These are phyloP conservation scores for Brachionus manjavacas DNA, from an alignment of 1,140 invertebrate species.

Conservation along the genomic window DNA sequence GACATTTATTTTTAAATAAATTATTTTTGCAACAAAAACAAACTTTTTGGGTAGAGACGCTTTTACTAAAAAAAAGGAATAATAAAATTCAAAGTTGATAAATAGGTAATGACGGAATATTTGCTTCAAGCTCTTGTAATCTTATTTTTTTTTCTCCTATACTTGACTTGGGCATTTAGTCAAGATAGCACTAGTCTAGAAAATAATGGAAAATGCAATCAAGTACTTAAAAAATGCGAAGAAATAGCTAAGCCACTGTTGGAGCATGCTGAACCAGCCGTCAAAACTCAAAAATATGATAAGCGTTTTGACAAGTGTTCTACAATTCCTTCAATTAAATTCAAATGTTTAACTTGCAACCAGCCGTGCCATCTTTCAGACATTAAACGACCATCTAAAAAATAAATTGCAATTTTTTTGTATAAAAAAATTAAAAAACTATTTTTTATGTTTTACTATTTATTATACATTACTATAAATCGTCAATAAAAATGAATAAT, in stretches of 20 bases:
- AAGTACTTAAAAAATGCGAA: not conserved
- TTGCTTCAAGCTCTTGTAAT: not conserved
- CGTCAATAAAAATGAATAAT: not conserved
- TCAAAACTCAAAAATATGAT: not conserved
- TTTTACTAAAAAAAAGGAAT: not conserved
- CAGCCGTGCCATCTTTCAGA: not conserved
- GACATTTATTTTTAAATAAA: not conserved
- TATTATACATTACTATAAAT: not conserved
- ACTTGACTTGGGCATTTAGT: not conserved
- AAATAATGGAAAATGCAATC: not conserved
- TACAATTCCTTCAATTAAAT: not conserved
- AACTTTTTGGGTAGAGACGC: not conserved
- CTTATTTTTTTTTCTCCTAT: not conserved
- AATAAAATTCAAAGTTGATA: not conserved
- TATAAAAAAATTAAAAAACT: not conserved
- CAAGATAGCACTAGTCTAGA: not conserved
- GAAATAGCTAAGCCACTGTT: not conserved
- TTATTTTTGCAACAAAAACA: not conserved
- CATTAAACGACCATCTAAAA: not conserved
- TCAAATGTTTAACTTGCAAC: slow-evolving; percentile 15
- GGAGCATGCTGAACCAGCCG: not conserved
- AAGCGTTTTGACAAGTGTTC: not conserved
- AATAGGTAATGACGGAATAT: not conserved
- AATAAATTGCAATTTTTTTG: not conserved
- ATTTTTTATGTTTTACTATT: not conserved